Evolutionary conservation across 2,797 vertebrate species (phyloP), one percentile per base, ranked within the genome.

Genomic region (Phataginus tetradactyla): DNA sequence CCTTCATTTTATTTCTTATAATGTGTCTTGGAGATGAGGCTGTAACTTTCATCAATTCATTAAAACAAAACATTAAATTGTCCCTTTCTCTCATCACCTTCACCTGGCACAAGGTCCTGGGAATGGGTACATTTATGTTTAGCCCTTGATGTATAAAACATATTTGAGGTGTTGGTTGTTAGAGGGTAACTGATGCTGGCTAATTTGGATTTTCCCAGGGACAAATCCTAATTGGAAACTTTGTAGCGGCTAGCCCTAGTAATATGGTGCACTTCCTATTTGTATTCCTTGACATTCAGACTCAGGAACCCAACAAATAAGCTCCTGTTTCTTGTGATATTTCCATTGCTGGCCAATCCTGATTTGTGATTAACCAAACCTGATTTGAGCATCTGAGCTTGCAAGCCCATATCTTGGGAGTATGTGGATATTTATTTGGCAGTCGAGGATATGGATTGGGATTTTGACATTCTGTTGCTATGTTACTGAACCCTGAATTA

Each of bases 401-500:
- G 6, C 39, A 77, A 87, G 49, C 42, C 32, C 2, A 0, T 79
- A 5, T 96, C 78, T 86, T 71, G 6, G 9, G 42, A 57, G 18
- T 64, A 8, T 64, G 11, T 94, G 45, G 80, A 55, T 45, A 39
- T 39, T 39, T 39, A 34, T 69, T 27, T 74, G 57, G 23, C 86
- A 53, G 53, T 63, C 39, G 34, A 34, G 80, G 78, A 15, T n/a
- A 37, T 15, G 32, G 90, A 25, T 91, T 39, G 80, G 75, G 49
- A 61, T 91, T 0, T 12, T 68, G 6, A 61, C n/a, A 15, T 83
- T 59, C n/a, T 23, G 90, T 93, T 7, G 21, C 8, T 95, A 55
- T 90, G 90, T 79, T 96, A 25, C 85, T 42, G 61, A 95, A 77
- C 95, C 79, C 85, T 91, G 78, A 83, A 71, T 87, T 84, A 61